A percentile compares a stretch with the other conserved stretches of the same genome.
These are phyloP conservation scores for Sepioteuthis lessoniana DNA, from an alignment of 2,888 invertebrate genomes.

Conservation along the genomic window DNA sequence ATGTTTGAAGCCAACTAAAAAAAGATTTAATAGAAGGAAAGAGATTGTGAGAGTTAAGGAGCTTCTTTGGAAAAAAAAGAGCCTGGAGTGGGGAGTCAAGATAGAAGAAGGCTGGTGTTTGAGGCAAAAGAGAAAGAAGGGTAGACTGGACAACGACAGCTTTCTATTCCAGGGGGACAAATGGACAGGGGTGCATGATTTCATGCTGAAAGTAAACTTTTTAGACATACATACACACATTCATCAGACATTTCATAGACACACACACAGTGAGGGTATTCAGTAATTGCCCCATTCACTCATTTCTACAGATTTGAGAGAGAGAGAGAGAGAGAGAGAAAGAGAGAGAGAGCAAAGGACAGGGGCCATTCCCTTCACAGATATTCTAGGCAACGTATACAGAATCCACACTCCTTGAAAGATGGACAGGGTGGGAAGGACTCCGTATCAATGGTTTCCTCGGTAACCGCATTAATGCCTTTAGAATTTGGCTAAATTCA, in stretches of 20 bases:
- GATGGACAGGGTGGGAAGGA: constrained; percentile 97
- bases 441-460: constrained; percentile 90
- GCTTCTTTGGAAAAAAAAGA: not conserved
- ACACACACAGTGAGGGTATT: not conserved
- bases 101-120: not conserved
- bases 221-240: not conserved
- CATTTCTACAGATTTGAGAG: not conserved
- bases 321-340: not conserved
- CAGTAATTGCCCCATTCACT: not conserved
- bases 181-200: constrained; percentile 9
- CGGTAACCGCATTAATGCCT: constrained; percentile 90
- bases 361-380: not conserved
- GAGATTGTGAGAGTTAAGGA: not conserved
- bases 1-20: not conserved
- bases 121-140: not conserved
- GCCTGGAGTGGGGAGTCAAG: not conserved
- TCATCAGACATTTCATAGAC: not conserved
- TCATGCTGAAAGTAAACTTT: not conserved
- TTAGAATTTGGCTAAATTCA: constrained; percentile 89
- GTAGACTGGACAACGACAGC: not conserved
- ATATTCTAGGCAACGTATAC: constrained; percentile 78
- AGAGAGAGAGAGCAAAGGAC: not conserved
- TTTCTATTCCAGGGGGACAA: constrained; percentile 1
- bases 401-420: constrained; percentile 96
- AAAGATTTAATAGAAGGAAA: too few species aligned